Base-by-base conservation (phyloP, 2,113 vertebrate genomes). In the Cottus gobio region DNA sequence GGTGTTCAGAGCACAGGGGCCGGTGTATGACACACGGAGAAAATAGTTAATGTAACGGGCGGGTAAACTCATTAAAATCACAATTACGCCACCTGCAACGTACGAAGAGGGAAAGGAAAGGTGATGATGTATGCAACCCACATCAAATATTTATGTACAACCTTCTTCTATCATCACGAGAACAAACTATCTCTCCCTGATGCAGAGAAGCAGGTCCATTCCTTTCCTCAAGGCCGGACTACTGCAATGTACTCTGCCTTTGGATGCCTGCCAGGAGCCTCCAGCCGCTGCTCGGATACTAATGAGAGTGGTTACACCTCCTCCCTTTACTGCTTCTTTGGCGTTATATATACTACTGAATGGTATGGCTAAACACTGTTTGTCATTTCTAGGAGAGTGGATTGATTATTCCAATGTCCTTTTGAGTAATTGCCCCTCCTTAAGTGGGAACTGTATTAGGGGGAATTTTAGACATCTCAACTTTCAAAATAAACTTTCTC, bases 241-340 rank as follows among this genome's bases (percentile, higher is more conserved):
- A 34, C 50, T 44, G 52, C 64, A 75, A 30, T 72, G 1, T 66
- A 39, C 57, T 69, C 50, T n/a, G 44, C 13, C 6, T 56, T 22
- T 78, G 58, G 75, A 84, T 36, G 75, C 36, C n/a, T 60, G 4
- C 77, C 86, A 75, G 42, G 42, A 79, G 6, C 50, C 39, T 77
- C 30, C 64, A 74, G 57, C 30, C 42, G 52, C 81, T 60, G 58
- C 73, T 66, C 7, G 52, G 69, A 77, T 72, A 46, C 68, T 75
- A 79, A 85, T 81, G 60, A 76, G 24, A 57, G 28, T 24, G 52
- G 54, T 70, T 69, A 66, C 64, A 54, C 44, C 39, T 5, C 20
- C 52, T 73, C 80, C 70, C 24, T 22, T 54, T 48, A 65, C 56
- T 16, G 52, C 7, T 5, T 2, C 20, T 44, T 24, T 84, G 15